Evolutionary conservation across 2,888 invertebrate genomes (phyloP).

Genomic region (Prostheceraeus crozeri): DNA sequence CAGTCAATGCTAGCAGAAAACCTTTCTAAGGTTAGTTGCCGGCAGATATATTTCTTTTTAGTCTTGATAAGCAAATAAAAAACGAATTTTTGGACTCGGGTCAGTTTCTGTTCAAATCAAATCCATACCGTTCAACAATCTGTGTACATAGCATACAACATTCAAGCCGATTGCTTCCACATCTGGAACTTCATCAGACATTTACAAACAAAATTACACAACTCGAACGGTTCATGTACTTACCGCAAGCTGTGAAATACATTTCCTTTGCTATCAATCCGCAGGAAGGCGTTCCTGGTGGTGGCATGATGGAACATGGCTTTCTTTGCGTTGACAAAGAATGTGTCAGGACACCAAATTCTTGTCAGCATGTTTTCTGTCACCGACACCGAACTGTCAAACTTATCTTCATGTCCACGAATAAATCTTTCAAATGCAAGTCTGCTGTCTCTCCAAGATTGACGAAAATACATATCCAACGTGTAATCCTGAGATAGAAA

Average conservation of each 20-base stretch:
- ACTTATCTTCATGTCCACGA: conserved; percentile 32
- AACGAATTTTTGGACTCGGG: too few relatives aligned
- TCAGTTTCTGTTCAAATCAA: too few relatives aligned
- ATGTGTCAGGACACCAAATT: conserved; percentile 47
- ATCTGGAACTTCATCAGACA: too few relatives aligned
- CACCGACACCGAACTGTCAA: conserved; percentile 44
- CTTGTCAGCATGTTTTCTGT: conserved; percentile 43
- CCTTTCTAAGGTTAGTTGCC: too few relatives aligned
- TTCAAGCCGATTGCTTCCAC: too few relatives aligned
- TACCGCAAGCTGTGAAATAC: conserved; percentile 44
- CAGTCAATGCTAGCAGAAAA: too few relatives aligned
- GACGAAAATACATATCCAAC: conserved; percentile 45
- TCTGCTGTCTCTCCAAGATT: conserved; percentile 43
- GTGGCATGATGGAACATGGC: conserved; percentile 44
- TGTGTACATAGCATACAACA: too few relatives aligned
- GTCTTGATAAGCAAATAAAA: too few relatives aligned
- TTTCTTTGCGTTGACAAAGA: conserved; percentile 45
- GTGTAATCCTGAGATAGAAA: conserved; percentile 42
- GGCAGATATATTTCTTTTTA: too few relatives aligned
- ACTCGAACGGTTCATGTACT: too few relatives aligned
- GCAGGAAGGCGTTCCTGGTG: conserved; percentile 45
- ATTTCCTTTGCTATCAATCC: conserved; percentile 43
- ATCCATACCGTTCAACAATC: too few relatives aligned
- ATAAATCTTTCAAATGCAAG: conserved; percentile 40
- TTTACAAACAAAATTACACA: too few relatives aligned